Conservation (phyloP, 2,113 vertebrate species). For the Pavo muticus region DNA sequence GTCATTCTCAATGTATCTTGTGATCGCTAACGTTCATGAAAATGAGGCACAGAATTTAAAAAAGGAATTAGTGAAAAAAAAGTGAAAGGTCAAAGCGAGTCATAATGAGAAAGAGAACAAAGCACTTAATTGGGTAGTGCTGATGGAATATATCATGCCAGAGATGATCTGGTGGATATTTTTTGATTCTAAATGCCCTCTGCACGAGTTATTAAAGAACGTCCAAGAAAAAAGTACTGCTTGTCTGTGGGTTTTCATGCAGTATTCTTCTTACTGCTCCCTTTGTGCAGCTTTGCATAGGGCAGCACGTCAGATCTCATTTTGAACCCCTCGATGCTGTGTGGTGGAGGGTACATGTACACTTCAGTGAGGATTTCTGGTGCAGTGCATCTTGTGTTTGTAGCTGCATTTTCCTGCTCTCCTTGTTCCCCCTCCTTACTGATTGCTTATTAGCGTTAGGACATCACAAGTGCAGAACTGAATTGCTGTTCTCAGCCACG, state of each 20-base stretch:
- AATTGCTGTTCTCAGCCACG: fast-evolving
- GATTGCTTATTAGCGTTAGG: background rate
- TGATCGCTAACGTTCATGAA: background rate
- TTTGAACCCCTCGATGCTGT: background rate
- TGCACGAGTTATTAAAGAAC: background rate
- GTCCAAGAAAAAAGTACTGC: background rate
- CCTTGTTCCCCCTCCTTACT: background rate
- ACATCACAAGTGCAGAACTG: background rate
- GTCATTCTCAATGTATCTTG: slow-evolving; percentile 24
- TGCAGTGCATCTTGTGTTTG: background rate
- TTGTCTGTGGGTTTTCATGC: background rate
- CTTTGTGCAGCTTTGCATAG: background rate
- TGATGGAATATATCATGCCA: background rate
- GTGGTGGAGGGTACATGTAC: background rate
- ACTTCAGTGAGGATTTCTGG: background rate
- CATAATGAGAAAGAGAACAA: background rate
- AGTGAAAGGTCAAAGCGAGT: slow-evolving; percentile 16
- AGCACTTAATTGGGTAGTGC: background rate
- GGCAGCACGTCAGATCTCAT: background rate
- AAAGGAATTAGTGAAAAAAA: background rate
- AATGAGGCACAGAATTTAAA: background rate
- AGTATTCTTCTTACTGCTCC: background rate
- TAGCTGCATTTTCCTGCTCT: background rate
- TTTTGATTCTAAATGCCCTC: background rate
- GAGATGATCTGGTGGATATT: background rate